Base-by-base conservation (phyloP, 1,140 invertebrate species). In the Triops cancriformis region DNA sequence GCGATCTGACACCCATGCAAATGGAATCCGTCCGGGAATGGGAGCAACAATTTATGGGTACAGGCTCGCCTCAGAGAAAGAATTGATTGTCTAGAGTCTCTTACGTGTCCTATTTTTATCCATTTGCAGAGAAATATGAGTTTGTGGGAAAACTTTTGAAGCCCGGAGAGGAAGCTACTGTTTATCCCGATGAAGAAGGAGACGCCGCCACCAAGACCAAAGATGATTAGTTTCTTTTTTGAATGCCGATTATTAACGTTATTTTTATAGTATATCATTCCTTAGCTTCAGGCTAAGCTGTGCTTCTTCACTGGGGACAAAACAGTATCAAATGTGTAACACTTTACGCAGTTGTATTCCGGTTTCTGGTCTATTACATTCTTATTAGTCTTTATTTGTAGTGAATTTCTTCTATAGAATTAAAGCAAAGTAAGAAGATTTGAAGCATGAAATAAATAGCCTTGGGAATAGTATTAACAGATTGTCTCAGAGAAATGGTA, bases 11-110 rank as follows among this genome's bases (percentile, higher is more conserved):
- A 81, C 89, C 90, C 9, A 89, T 91, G 85, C 85, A 89, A 80
- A 93, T 94, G 92, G 92, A 94, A 79, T 93, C 91, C 42, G 91
- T 98, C 1, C 88, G 88, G 80, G 97, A 99, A 86, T 99, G 97
- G 97, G 96, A 98, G 84, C 92, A 93, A 86, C 97, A 98, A 84
- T 97, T 98, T 84, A 93, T 92, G 90, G 95, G 95, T 95, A 37
- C 7, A 37, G 31, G 31, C 31, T 37, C 7, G 2, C 31, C 7
- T 4, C 31, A 37, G 2, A 4, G 31, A 37, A 37, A 37, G 31
- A 37, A 37, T 37, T 37, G 2, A 37, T 37, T 2, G 31, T 37
- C 31, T 37, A 2, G 31, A 37, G 26, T 73, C 1, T 77, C 9
- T 77, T 27, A n/a, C n/a, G 37, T 37, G 6, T 41, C 12, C 28